Evolutionary conservation across 2,888 invertebrate genomes (phyloP), one percentile per base, ranked within the genome.

Genomic region (Resseliella maxima): DNA sequence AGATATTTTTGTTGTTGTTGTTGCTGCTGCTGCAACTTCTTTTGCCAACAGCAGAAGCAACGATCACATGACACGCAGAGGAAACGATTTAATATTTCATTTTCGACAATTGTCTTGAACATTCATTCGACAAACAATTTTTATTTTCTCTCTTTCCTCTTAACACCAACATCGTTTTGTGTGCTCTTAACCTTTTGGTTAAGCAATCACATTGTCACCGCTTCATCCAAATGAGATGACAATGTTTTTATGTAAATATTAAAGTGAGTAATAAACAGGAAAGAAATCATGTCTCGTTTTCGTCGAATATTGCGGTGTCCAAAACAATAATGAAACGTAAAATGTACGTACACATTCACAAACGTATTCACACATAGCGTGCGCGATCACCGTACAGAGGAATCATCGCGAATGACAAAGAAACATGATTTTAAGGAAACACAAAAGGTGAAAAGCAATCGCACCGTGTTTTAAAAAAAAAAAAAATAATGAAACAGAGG

Each of bases 281-380:
- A 72, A 27, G 72, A 72, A 72, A 72, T 72, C 72, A 72, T 72
- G 72, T 72, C 72, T 72, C 72, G 35, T 72, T 72, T 72, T 72
- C 72, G 72, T 72, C 35, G 72, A 31, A 72, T 15, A 15, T 72
- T 27, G 72, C 72, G 72, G 31, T 31, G 35, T 72, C 72, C 24
- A 72, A 31, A 6, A 72, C 46, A 50, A 18, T 50, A 18, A 72
- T 8, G 3, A 72, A 72, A 72, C n/a, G 35, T n/a, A n/a, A n/a
- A n/a, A n/a, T n/a, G n/a, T n/a, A n/a, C n/a, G n/a, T n/a, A n/a
- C n/a, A n/a, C n/a, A n/a, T n/a, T n/a, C n/a, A n/a, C n/a, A n/a
- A n/a, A n/a, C n/a, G n/a, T n/a, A n/a, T n/a, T n/a, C n/a, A n/a
- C n/a, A n/a, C n/a, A n/a, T n/a, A n/a, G n/a, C n/a, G n/a, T n/a